These are phyloP conservation scores for Iselma pallidipennis DNA, from an alignment of 2,888 invertebrate genomes.

Conservation along the genomic window DNA sequence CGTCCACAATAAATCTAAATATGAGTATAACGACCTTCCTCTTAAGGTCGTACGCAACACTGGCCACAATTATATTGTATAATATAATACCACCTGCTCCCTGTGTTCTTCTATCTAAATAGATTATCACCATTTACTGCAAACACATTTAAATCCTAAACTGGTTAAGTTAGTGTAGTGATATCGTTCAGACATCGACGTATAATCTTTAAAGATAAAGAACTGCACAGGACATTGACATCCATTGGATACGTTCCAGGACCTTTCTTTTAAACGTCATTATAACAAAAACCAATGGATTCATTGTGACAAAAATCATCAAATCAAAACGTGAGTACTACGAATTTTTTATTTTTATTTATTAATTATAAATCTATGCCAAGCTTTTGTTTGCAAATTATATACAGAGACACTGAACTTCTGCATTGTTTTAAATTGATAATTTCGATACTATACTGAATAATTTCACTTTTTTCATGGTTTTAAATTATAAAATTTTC, in stretches of 20 bases:
- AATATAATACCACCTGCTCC: conserved; percentile 16
- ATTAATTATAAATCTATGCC: not conserved
- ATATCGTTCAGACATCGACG: not conserved
- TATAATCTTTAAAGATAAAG: not conserved
- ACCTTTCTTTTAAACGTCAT: not conserved
- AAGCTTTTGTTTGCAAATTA: not conserved
- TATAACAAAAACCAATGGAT: not conserved
- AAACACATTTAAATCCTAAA: too few species aligned
- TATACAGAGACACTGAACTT: not conserved
- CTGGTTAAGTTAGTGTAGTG: too few species aligned
- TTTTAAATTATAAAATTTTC: too few species aligned
- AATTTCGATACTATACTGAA: too few species aligned
- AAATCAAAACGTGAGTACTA: not conserved
- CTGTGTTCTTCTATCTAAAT: not conserved
- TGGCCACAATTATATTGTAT: conserved; percentile 24
- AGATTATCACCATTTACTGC: not conserved
- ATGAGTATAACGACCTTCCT: conserved; percentile 29
- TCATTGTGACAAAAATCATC: not conserved
- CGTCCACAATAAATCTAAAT: not conserved
- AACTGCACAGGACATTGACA: not conserved
- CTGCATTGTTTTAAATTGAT: not conserved
- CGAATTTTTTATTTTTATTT: too few species aligned
- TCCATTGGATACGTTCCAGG: not conserved
- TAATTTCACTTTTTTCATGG: too few species aligned
- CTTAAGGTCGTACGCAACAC: conserved; percentile 27